Base-by-base conservation (phyloP, 2,113 vertebrate genomes). In the Grus americana region DNA sequence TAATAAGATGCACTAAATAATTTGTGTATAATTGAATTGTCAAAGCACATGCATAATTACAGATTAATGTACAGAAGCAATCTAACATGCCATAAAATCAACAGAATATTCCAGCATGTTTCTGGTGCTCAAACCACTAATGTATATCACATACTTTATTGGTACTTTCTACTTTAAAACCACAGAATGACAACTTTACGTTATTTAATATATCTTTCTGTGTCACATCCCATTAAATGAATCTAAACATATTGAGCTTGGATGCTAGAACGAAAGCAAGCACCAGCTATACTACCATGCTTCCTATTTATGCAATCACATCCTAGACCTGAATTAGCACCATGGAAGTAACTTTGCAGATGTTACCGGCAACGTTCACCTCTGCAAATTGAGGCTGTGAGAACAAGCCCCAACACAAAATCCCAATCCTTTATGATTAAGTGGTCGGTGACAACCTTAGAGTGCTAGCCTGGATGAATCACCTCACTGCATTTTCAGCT, bases 401-500 rank as follows among this genome's bases (percentile, higher is more conserved):
- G 26, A 71, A 72, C 26, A 49, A 66, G 23, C 32, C 32, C 14
- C 34, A 54, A 15, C 13, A 67, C 32, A 68, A 59, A 66, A n/a
- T 4, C 23, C 24, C 11, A 52, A 8, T 5, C 18, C 17, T 82
- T 72, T 24, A 50, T 5, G 4, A 62, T 13, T 9, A 55, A 40
- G 5, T 1, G 12, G n/a, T 6, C 8, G 0, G 11, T 21, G 38
- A 50, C 34, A 55, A 27, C 6, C 32, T 15, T 3, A 49, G 40
- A 10, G 3, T 2, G 0, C 44, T 1, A 30, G 20, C 24, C 46
- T 12, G 42, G 50, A 67, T 50, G 15, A 81, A 54, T 6, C 15
- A 5, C 3, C 9, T 5, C 24, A 20, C 12, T 11, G 11, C 72
- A 38, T 42, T 23, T 74, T 30, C 70, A n/a, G 40, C 42, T 12